Conservation (phyloP, 2,797 vertebrate genomes). For the Acipenser oxyrinchus region DNA sequence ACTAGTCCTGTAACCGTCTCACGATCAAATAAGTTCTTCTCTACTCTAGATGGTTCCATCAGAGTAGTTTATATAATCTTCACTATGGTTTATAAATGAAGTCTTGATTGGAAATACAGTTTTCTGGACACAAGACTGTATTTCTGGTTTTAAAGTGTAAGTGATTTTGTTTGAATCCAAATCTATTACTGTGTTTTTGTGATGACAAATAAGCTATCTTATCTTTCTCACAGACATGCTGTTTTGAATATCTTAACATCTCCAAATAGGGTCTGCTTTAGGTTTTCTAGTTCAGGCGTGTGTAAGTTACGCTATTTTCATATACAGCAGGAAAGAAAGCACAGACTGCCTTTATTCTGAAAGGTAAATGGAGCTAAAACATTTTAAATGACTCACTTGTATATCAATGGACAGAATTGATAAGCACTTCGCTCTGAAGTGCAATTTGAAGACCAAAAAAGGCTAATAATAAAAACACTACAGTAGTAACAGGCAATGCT, state of each 20-base stretch:
- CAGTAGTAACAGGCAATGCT: no score
- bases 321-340: slow-evolving; percentile 36
- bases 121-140: slow-evolving; percentile 6
- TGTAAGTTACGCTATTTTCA: slow-evolving; percentile 38
- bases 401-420: no score
- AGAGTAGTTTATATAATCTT: no score
- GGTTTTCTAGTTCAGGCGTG: slow-evolving; percentile 33
- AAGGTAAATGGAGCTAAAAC: slow-evolving; percentile 28
- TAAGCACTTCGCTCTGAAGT: no score
- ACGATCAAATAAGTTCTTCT: no score
- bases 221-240: slow-evolving; percentile 34
- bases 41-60: no score
- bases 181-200: slow-evolving; percentile 42
- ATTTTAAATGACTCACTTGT: background rate
- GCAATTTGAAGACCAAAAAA: no score
- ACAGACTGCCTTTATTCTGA: slow-evolving; percentile 35
- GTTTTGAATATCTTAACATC: slow-evolving; percentile 56
- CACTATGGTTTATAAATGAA: no score
- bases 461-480: no score
- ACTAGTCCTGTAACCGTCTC: no score
- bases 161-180: slow-evolving; percentile 32
- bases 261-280: slow-evolving; percentile 33
- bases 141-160: slow-evolving; percentile 30
- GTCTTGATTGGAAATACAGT: no score
- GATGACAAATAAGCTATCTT: slow-evolving; percentile 38